These are phyloP conservation scores for Sisor rabdophorus DNA, from an alignment of 2,113 vertebrate species.

Conservation along the genomic window DNA sequence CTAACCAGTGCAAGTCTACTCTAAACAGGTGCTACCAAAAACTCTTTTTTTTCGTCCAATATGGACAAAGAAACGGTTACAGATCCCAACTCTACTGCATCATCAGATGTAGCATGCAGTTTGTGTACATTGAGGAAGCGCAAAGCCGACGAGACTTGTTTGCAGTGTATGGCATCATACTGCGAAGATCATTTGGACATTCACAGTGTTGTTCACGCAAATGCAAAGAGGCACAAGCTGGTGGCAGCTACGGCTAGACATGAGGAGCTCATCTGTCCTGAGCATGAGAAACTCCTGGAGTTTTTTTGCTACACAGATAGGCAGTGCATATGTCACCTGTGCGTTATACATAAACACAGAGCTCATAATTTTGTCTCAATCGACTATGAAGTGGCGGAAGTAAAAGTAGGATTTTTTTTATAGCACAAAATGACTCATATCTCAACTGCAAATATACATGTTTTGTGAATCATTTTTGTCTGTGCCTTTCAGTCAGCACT, in stretches of 20 bases:
- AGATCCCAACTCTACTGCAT: neutral
- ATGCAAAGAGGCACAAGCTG: conserved; percentile 36
- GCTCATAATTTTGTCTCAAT: conserved; percentile 25
- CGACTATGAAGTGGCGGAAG: neutral
- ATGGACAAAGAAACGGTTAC: conserved; percentile 5
- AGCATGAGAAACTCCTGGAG: conserved; percentile 31
- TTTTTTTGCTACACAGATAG: conserved; percentile 42
- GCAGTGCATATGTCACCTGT: conserved; percentile 40
- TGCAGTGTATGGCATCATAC: conserved; percentile 30
- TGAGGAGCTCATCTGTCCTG: conserved; percentile 17
- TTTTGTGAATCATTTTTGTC: neutral
- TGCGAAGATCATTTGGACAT: conserved; percentile 31
- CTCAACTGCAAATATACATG: neutral
- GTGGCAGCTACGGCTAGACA: neutral
- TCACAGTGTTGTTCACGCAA: conserved; percentile 28
- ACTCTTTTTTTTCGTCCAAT: neutral
- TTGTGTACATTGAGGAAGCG: conserved; percentile 31
- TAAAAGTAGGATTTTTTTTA: conserved; percentile 10
- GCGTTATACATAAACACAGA: conserved; percentile 37
- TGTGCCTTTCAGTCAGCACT: conserved; percentile 23
- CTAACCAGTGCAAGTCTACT: conserved; percentile 2
- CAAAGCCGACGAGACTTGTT: conserved; percentile 36
- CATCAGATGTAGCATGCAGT: conserved; percentile 25
- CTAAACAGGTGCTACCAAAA: neutral
- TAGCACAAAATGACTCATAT: neutral